phyloP scores from a whole-genome alignment of 2,113 vertebrate genomes.

The Urocynchramus pylzowi region DNA sequence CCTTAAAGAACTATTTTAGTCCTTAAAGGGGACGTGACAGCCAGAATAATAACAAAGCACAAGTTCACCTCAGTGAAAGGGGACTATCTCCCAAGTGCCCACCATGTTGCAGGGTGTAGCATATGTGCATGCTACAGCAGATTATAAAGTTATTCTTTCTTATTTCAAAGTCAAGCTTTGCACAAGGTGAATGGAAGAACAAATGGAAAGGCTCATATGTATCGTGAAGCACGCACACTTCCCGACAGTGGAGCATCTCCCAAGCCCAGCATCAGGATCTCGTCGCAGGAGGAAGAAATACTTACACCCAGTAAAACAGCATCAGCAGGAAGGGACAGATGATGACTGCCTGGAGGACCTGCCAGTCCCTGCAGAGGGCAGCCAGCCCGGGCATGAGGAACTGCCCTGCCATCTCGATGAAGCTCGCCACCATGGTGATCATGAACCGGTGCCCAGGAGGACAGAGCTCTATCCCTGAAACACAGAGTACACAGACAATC shows the following conservation, averaged over 20 bases:
- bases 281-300: neutral
- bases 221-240: neutral
- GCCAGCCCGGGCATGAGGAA: constrained; percentile 94
- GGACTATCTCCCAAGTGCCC: neutral
- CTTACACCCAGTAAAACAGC: constrained; percentile 93
- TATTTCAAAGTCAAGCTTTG: neutral
- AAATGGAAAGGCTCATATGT: neutral
- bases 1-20: neutral
- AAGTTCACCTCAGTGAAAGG: neutral
- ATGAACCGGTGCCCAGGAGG: constrained; percentile 91
- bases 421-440: constrained; percentile 95
- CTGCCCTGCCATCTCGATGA: constrained; percentile 91
- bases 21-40: neutral
- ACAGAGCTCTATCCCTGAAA: constrained; percentile 94
- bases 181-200: neutral
- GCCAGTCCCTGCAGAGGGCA: constrained; percentile 91
- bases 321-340: constrained; percentile 95
- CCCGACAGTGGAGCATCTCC: fast-evolving
- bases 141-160: neutral
- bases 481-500: neutral
- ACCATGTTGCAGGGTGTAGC: fast-evolving
- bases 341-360: constrained; percentile 92
- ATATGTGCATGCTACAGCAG: neutral
- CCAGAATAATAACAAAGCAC: neutral
- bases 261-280: neutral